These are phyloP conservation scores for Porphyrio hochstetteri DNA, from an alignment of 2,113 vertebrate genomes.

Conservation along the genomic window DNA sequence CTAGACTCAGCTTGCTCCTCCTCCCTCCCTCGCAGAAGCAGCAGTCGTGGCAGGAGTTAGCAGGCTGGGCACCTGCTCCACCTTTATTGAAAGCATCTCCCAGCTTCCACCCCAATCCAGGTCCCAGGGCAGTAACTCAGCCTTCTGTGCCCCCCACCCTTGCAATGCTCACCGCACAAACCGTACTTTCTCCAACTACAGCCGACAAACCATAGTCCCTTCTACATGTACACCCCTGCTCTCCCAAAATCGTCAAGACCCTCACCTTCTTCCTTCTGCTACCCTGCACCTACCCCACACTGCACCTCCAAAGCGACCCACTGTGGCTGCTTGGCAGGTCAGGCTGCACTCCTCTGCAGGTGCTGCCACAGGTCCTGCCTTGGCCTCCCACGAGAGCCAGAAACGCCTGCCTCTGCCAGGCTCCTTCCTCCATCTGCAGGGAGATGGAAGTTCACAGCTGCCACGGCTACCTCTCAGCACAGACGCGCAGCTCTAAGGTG, in stretches of 20 bases:
- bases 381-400: neutral
- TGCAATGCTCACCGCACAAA: neutral
- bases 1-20: neutral
- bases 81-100: neutral
- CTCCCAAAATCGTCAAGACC: neutral
- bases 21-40: neutral
- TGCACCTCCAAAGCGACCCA: neutral
- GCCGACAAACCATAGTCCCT: neutral
- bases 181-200: neutral
- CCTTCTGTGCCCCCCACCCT: too few relatives aligned
- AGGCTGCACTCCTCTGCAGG: neutral
- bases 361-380: neutral
- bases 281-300: neutral
- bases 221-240: neutral
- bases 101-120: neutral
- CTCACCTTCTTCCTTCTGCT: neutral
- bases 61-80: neutral
- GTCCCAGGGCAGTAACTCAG: neutral
- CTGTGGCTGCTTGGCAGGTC: neutral
- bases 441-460: neutral
- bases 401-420: neutral
- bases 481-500: neutral
- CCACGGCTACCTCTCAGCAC: accelerated
- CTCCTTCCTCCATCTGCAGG: neutral
- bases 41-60: neutral